These are phyloP conservation scores for Muscicapa comitata DNA, from an alignment of 2,797 vertebrate species.

Conservation along the genomic window DNA sequence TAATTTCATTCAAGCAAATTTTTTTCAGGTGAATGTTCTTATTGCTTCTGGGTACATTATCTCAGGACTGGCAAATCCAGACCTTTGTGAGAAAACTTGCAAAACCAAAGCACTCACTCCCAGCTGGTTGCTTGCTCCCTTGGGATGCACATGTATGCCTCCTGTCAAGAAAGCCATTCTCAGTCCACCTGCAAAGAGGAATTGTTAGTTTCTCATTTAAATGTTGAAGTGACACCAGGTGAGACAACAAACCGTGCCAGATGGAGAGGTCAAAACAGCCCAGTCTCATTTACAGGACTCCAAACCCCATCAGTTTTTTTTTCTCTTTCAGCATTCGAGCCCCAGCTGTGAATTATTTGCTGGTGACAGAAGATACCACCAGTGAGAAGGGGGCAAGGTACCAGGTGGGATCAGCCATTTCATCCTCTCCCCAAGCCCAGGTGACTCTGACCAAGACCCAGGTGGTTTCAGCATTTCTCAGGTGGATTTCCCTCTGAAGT, in stretches of 20 bases:
- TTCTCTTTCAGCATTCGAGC: fast-evolving
- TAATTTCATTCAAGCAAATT: not conserved
- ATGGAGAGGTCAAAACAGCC: not conserved
- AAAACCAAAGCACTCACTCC: not conserved
- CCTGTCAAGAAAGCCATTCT: not conserved
- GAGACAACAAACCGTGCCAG: not conserved
- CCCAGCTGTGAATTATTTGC: not conserved
- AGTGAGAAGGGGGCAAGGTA: not conserved
- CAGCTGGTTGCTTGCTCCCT: not conserved
- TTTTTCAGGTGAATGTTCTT: not conserved
- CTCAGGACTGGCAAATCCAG: not conserved
- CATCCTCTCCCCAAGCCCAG: not conserved
- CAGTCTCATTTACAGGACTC: not conserved
- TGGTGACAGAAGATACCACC: not conserved
- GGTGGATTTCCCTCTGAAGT: not conserved
- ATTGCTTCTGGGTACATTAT: not conserved
- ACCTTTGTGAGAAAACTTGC: not conserved
- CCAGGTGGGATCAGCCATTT: not conserved
- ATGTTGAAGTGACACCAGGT: not conserved
- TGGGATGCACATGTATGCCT: not conserved
- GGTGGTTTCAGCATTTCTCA: not conserved
- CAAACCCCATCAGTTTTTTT: not conserved
- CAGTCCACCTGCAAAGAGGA: not conserved
- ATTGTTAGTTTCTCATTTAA: not conserved
- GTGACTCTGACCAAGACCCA: not conserved